Percentiles rank a stretch among this genome's conserved stretches.
Conservation (phyloP, 2,113 vertebrate species). For the Poeciliopsis occidentalis region DNA sequence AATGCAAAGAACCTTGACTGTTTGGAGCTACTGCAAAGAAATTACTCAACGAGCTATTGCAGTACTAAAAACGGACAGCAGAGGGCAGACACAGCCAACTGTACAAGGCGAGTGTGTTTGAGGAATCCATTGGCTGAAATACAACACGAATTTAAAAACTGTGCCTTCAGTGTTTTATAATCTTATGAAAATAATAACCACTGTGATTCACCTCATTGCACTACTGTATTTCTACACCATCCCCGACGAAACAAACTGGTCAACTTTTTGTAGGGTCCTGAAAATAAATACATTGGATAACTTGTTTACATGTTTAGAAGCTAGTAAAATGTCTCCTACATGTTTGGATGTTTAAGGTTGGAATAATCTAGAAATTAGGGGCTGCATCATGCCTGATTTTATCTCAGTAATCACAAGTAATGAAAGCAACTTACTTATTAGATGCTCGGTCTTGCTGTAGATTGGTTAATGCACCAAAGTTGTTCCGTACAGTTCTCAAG, state of each 20-base stretch:
- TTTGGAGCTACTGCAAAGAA: not conserved
- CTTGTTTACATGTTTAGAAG: not conserved
- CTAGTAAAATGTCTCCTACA: not conserved
- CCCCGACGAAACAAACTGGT: not conserved
- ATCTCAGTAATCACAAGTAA: not conserved
- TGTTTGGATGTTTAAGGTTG: not conserved
- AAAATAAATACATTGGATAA: not conserved
- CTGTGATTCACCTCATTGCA: not conserved
- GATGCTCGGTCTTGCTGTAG: conserved; percentile 92
- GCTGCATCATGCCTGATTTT: not conserved
- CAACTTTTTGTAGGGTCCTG: not conserved
- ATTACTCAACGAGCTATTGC: conserved; percentile 39
- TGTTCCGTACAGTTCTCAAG: conserved; percentile 97
- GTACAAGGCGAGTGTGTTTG: not conserved
- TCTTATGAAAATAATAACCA: not conserved
- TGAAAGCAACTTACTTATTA: conserved; percentile 87
- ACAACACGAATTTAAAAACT: not conserved
- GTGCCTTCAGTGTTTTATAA: not conserved
- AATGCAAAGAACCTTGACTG: not conserved
- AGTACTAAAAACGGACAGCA: conserved; percentile 53
- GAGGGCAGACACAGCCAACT: conserved; percentile 44
- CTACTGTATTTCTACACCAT: not conserved
- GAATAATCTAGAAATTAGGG: not conserved
- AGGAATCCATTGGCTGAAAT: not conserved
- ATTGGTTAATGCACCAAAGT: conserved; percentile 98